Conservation (phyloP, 2,113 vertebrate genomes). For the Anolis sagrei region DNA sequence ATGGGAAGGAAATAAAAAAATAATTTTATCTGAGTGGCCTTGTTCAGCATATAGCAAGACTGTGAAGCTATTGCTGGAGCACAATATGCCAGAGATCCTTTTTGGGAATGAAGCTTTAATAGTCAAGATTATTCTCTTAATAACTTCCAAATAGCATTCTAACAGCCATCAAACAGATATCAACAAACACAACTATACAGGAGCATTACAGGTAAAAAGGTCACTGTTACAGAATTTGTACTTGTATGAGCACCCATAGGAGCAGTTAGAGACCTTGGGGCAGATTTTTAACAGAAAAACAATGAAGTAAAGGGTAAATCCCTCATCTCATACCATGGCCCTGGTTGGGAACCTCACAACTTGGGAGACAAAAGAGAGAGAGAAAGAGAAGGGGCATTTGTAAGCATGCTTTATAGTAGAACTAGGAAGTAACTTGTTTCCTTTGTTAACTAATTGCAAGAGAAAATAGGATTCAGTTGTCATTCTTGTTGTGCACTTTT, state of each 20-base stretch:
- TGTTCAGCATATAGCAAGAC: not conserved
- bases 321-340: not conserved
- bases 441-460: too few relatives aligned
- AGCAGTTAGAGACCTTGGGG: not conserved
- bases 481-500: too few relatives aligned
- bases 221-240: not conserved
- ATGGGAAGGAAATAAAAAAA: slow-evolving; percentile 17
- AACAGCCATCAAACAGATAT: not conserved
- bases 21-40: not conserved
- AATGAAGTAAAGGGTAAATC: not conserved
- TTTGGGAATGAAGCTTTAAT: not conserved
- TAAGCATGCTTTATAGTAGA: too few relatives aligned
- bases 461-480: too few relatives aligned
- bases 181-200: not conserved
- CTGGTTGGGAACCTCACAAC: not conserved
- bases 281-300: not conserved
- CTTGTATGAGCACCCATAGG: not conserved
- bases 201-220: not conserved
- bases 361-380: too few relatives aligned
- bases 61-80: not conserved
- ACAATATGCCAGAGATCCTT: not conserved
- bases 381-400: not conserved
- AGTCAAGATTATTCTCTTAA: not conserved
- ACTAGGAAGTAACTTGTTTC: too few relatives aligned
- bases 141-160: not conserved